These are phyloP conservation scores for Theonella swinhoei DNA, from an alignment of 37 sponge, comb jelly and placozoan genomes.

Conservation along the genomic window DNA sequence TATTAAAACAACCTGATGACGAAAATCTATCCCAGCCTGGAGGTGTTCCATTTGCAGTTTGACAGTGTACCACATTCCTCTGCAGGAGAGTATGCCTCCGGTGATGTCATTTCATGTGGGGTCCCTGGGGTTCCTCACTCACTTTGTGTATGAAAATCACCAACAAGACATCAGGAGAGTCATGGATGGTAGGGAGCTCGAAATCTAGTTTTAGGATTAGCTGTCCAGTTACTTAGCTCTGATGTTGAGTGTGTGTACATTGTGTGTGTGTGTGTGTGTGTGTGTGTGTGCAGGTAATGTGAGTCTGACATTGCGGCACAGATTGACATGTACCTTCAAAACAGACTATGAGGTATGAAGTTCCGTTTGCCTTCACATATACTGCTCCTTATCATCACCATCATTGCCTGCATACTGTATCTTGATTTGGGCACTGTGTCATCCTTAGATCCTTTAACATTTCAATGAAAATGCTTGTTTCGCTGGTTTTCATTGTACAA, in stretches of 20 bases:
- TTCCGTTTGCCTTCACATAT: too few relatives aligned
- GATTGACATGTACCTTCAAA: conserved; percentile 52
- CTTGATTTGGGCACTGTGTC: too few relatives aligned
- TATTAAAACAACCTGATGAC: too few relatives aligned
- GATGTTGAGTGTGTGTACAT: background rate
- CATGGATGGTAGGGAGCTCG: conserved; percentile 44
- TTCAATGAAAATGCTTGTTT: too few relatives aligned
- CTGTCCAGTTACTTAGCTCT: background rate
- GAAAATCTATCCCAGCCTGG: too few relatives aligned
- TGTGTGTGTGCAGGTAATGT: conserved; percentile 41
- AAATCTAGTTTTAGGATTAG: background rate
- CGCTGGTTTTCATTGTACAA: too few relatives aligned
- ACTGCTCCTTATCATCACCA: too few relatives aligned
- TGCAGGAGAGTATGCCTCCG: conserved; percentile 83
- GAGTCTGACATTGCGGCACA: conserved; percentile 66
- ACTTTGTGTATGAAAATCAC: conserved; percentile 67
- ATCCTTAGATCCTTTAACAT: too few relatives aligned
- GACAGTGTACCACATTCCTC: too few relatives aligned
- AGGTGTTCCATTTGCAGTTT: too few relatives aligned
- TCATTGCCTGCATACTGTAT: too few relatives aligned
- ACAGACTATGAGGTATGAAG: conserved; percentile 27
- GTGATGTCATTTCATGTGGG: conserved; percentile 91
- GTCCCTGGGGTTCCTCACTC: conserved; percentile 95
- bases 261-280: background rate
- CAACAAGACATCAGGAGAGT: conserved; percentile 45